Conservation (phyloP, 1,140 invertebrate species). For the Asbolus verrucosus region DNA sequence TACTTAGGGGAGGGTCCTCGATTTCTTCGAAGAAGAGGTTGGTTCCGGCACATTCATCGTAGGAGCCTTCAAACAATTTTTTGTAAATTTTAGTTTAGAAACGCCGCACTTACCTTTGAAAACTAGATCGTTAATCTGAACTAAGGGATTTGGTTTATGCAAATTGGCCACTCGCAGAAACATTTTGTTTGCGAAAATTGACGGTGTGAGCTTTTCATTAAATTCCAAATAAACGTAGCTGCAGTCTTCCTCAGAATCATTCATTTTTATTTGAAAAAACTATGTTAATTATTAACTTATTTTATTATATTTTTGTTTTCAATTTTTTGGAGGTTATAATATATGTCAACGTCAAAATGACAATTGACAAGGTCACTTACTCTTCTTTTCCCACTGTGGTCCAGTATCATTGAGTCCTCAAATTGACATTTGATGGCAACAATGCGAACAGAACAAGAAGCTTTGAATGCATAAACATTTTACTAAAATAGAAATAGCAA, state of each 20-base stretch:
- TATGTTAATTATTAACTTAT: constrained; percentile 19
- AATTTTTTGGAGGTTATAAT: too few species aligned
- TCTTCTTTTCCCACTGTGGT: too few species aligned
- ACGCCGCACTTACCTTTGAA: constrained; percentile 50
- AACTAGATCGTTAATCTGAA: constrained; percentile 55
- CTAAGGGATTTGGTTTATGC: constrained; percentile 46
- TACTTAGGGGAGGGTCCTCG: constrained; percentile 18
- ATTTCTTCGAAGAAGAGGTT: constrained; percentile 56
- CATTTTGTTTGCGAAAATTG: constrained; percentile 47
- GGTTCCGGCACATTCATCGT: constrained; percentile 53
- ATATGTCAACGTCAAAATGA: too few species aligned
- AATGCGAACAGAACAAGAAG: too few species aligned
- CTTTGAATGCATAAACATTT: too few species aligned
- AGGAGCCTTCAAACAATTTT: too few species aligned
- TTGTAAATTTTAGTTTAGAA: too few species aligned
- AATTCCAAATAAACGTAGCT: constrained; percentile 46
- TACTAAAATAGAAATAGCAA: too few species aligned
- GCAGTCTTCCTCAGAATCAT: constrained; percentile 3
- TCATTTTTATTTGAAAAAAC: constrained; percentile 4
- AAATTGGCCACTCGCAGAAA: constrained; percentile 51
- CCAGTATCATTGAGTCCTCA: too few species aligned
- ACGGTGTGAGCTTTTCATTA: constrained; percentile 45
- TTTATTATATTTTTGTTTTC: too few species aligned
- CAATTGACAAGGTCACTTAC: too few species aligned
- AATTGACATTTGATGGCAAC: too few species aligned